Evolutionary conservation across 2,113 vertebrate genomes (phyloP).

Genomic region (Stercorarius parasiticus): DNA sequence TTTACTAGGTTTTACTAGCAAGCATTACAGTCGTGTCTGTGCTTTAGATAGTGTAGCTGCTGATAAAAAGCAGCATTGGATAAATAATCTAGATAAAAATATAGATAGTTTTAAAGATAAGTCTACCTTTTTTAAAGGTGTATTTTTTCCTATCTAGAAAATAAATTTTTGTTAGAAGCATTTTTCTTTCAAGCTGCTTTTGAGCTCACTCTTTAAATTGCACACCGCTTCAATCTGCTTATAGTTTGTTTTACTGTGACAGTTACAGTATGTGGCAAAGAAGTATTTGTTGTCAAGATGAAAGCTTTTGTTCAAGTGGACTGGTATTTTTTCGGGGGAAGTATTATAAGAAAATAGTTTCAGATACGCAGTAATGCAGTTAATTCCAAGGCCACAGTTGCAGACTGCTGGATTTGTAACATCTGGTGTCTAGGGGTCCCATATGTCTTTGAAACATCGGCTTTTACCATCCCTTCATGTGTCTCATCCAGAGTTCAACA

Average conservation of each 20-base stretch:
- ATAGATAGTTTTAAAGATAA: background rate
- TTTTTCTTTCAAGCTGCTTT: background rate
- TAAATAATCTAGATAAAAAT: background rate
- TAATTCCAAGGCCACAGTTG: background rate
- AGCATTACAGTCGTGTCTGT: background rate
- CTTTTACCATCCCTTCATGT: background rate
- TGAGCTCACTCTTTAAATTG: background rate
- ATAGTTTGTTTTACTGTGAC: background rate
- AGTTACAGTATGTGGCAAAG: background rate
- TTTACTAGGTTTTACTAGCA: background rate
- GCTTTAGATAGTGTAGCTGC: background rate
- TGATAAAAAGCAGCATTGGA: background rate
- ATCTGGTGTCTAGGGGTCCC: background rate
- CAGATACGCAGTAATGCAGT: background rate
- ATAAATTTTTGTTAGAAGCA: background rate
- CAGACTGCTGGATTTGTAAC: background rate
- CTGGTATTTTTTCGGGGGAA: background rate
- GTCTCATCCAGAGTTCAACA: background rate
- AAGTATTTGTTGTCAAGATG: background rate
- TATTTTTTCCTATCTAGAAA: background rate
- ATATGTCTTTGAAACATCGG: background rate
- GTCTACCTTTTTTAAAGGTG: background rate
- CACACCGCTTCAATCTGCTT: background rate
- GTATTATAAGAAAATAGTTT: background rate
- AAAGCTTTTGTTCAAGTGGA: background rate